Evolutionary conservation across 2,888 invertebrate species (phyloP).

Genomic region (Petrolisthes cinctipes): DNA sequence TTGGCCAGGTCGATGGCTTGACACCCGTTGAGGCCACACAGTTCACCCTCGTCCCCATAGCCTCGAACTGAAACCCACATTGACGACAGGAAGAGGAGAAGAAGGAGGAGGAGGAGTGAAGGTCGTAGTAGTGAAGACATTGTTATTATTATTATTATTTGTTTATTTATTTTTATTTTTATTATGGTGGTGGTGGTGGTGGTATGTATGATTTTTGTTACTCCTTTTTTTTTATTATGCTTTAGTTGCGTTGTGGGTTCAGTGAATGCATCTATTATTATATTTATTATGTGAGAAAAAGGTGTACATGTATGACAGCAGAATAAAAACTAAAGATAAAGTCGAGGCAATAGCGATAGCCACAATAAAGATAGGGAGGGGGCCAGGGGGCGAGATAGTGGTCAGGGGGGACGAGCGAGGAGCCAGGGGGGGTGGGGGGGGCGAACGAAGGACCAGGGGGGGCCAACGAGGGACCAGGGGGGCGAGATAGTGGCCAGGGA

Average conservation of each 20-base stretch:
- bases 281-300: too few relatives aligned
- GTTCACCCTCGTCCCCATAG: neutral
- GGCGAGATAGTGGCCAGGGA: too few relatives aligned
- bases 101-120: neutral
- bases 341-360: neutral
- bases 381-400: too few relatives aligned
- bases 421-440: neutral
- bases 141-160: too few relatives aligned
- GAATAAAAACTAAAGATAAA: neutral
- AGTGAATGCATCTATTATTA: too few relatives aligned
- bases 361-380: neutral
- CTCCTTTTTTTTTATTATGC: too few relatives aligned
- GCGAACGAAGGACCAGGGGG: neutral
- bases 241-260: too few relatives aligned
- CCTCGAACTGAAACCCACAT: neutral
- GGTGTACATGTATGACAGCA: neutral
- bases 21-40: constrained; percentile 63
- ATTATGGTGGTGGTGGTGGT: too few relatives aligned
- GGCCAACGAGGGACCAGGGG: neutral
- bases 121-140: neutral
- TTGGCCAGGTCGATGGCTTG: constrained; percentile 63
- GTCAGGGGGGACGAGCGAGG: too few relatives aligned
- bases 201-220: too few relatives aligned
- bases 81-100: neutral
- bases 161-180: too few relatives aligned